Evolutionary conservation across 2,113 vertebrate species (phyloP).

Genomic region (Eudyptes chrysolophus): DNA sequence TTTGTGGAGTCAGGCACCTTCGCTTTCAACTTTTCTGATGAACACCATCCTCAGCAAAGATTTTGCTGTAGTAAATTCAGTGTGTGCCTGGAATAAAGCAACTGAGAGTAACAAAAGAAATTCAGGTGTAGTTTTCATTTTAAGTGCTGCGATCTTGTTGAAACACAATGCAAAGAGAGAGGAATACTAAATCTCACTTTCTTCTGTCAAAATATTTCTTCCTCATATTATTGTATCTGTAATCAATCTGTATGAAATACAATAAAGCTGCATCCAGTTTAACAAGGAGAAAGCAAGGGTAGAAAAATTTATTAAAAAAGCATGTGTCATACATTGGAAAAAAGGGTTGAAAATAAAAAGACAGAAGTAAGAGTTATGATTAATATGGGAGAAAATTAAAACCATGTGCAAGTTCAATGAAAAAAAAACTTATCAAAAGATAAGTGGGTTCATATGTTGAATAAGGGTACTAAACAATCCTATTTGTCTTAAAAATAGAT

Average conservation of each 20-base stretch:
- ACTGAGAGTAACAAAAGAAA: background rate
- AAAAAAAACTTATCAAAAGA: background rate
- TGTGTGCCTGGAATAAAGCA: background rate
- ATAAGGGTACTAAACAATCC: background rate
- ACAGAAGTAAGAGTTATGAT: background rate
- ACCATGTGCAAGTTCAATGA: background rate
- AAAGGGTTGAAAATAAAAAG: background rate
- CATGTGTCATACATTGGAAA: background rate
- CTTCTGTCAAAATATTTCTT: background rate
- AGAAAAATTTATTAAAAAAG: background rate
- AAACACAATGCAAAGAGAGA: background rate
- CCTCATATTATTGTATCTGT: background rate
- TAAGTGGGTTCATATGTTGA: background rate
- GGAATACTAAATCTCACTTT: background rate
- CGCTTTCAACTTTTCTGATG: background rate
- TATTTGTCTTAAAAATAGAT: slow-evolving; percentile 36
- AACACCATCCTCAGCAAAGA: background rate
- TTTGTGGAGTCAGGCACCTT: background rate
- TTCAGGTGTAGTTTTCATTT: background rate
- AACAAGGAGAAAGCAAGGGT: background rate
- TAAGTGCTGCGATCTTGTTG: background rate
- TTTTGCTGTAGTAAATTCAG: background rate
- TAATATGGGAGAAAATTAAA: slow-evolving; percentile 12
- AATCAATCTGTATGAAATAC: background rate
- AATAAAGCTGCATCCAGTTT: background rate